Base-by-base conservation (phyloP, 92 coral and sea anemone genomes). In the Anthopleura xanthogrammica region DNA sequence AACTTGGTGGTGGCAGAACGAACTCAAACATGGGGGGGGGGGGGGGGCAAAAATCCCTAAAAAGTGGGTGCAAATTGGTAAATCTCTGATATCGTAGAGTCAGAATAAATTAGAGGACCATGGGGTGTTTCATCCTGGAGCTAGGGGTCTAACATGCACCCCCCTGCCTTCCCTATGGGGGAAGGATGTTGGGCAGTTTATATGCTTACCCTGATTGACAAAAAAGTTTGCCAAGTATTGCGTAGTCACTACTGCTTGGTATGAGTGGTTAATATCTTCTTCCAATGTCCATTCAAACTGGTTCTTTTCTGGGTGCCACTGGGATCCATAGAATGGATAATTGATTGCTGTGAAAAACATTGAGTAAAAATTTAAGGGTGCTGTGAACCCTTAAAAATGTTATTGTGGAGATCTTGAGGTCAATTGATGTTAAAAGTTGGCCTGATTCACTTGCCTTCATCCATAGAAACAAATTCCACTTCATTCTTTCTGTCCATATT, bases 271-370 rank as follows among this genome's bases (percentile, higher is more conserved):
- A 11, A 95, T 90, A 6, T 86, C 74, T 76, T 90, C 94, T 23
- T 24, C 64, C 2, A 79, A 76, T 12, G 89, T 82, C 98, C 98
- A 95, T 41, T 95, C 98, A 80, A 93, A 95, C 81, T 82, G 89
- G 16, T 81, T 80, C 83, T 95, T 95, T 82, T 95, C 98, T 11
- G 98, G 98, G 87, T 95, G 98, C 96, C 95, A 95, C 83, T 95
- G 98, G 39, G 87, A 88, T 14, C 92, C 96, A 81, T 88, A 95
- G 16, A 94, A 55, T 2, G 98, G 98, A 68, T 95, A 92, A 42
- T 85, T 76, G 68, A 41, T 41, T 29, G 85, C 85, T 81, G 57
- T 75, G 29, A 42, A 68, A 64, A 12, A 68, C 16, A 36, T 29
- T 10, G 11, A 68, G 29, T 7, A 68, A 29, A 68, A 64, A 20